Percentiles rank a stretch among this genome's conserved stretches.
These are phyloP conservation scores for Todiramphus chloris DNA, from an alignment of 2,113 vertebrate genomes.

Conservation along the genomic window DNA sequence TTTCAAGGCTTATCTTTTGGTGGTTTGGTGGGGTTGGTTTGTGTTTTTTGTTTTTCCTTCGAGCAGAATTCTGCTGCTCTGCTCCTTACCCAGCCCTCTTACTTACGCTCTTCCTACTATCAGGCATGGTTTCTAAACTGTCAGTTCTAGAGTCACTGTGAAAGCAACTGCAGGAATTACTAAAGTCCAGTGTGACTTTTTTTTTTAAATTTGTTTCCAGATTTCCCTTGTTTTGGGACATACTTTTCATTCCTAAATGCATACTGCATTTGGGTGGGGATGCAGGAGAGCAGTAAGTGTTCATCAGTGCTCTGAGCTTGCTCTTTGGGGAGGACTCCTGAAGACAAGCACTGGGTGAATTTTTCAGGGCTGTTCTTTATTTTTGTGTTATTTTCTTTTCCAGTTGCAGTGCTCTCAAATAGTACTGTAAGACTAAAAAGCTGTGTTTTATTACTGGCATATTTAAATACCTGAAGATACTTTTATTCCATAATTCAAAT, in stretches of 20 bases:
- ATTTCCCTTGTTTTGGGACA: neutral
- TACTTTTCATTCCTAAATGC: neutral
- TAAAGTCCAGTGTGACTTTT: neutral
- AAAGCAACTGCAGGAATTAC: neutral
- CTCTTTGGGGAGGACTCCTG: neutral
- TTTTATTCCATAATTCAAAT: neutral
- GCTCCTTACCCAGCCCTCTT: neutral
- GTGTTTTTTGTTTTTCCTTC: neutral
- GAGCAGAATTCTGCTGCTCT: neutral
- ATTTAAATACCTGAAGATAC: neutral
- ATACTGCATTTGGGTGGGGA: neutral
- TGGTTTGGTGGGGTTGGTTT: neutral
- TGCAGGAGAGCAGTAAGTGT: neutral
- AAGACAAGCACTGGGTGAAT: neutral
- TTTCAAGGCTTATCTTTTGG: neutral
- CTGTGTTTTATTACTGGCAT: neutral
- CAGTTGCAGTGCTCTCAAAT: neutral
- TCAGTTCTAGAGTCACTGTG: neutral
- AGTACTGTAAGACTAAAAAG: neutral
- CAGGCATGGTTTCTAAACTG: neutral
- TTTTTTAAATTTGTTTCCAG: neutral
- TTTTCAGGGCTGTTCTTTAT: fast-evolving
- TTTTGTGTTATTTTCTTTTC: neutral
- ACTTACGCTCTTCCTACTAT: neutral
- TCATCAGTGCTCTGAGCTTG: neutral